Evolutionary conservation across 2,797 vertebrate genomes (phyloP).

Genomic region (Lacerta viridis): DNA sequence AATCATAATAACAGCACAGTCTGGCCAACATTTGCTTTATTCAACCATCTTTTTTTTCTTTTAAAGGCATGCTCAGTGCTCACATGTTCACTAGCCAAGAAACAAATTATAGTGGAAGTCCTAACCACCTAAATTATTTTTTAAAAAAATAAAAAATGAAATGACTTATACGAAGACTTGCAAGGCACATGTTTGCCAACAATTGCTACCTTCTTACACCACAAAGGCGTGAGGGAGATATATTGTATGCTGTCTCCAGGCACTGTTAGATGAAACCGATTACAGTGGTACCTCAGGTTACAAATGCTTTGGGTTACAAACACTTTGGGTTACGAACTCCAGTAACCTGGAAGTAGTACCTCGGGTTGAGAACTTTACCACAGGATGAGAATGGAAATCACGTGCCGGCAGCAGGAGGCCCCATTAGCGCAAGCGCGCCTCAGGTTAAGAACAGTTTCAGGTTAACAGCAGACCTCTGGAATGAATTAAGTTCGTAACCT

Average conservation of each 20-base stretch:
- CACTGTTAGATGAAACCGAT: background rate
- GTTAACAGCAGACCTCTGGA: too few species aligned
- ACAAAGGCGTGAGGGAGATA: background rate
- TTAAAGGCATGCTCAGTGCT: background rate
- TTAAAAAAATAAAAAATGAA: too few species aligned
- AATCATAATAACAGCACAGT: conserved; percentile 9
- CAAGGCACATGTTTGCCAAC: conserved; percentile 12
- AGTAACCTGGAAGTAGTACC: too few species aligned
- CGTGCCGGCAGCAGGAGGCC: too few species aligned
- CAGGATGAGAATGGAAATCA: too few species aligned
- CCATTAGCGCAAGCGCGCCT: too few species aligned
- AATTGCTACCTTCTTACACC: background rate
- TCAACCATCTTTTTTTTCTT: fast-evolving
- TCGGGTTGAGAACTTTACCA: too few species aligned
- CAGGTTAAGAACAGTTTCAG: too few species aligned
- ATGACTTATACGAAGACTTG: conserved; percentile 8
- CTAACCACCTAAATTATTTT: conserved; percentile 1
- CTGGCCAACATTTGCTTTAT: conserved; percentile 22
- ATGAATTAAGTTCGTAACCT: too few species aligned
- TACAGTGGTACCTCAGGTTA: too few species aligned
- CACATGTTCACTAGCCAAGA: background rate
- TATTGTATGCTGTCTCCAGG: background rate
- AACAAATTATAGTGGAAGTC: fast-evolving
- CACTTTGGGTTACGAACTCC: too few species aligned
- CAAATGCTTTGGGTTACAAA: too few species aligned